Evolutionary conservation across 1,140 invertebrate species (phyloP).

Genomic region (Stenopsyche tienmushanensis): DNA sequence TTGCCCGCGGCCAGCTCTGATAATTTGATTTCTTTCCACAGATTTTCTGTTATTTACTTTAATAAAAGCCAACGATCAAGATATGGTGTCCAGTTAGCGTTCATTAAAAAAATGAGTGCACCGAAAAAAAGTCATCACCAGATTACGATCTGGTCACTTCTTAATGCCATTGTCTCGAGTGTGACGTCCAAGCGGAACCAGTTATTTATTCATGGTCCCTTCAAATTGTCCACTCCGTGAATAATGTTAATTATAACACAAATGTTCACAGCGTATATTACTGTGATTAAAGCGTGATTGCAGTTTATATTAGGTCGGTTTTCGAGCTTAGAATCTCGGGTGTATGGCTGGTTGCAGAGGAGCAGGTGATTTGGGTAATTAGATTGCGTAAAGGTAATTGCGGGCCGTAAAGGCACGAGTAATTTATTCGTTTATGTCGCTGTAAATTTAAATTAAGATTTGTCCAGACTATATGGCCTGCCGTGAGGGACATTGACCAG

Average conservation of each 20-base stretch:
- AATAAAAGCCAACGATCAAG: constrained; percentile 33
- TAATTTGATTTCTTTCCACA: constrained; percentile 31
- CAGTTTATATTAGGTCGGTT: not conserved
- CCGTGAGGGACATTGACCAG: constrained; percentile 19
- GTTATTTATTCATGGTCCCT: no score
- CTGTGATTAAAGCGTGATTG: no score
- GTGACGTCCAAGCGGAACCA: not conserved
- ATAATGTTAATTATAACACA: not conserved
- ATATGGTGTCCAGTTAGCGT: constrained; percentile 34
- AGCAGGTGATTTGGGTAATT: constrained; percentile 14
- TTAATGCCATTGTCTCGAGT: constrained; percentile 18
- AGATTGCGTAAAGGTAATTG: constrained; percentile 25
- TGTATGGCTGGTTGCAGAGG: not conserved
- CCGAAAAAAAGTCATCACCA: constrained; percentile 1
- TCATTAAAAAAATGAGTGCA: constrained; percentile 35
- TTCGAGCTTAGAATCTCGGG: no score
- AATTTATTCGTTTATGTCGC: constrained; percentile 38
- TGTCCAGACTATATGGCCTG: constrained; percentile 7
- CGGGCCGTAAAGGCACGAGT: constrained; percentile 11
- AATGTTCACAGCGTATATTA: not conserved
- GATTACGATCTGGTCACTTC: constrained; percentile 22
- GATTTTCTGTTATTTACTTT: constrained; percentile 26
- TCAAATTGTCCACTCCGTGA: not conserved
- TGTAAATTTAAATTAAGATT: constrained; percentile 40
- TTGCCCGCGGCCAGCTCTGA: constrained; percentile 23